Evolutionary conservation across 2,113 vertebrate genomes (phyloP), one percentile per base, ranked within the genome.

Genomic region (Oreocharis arfaki): DNA sequence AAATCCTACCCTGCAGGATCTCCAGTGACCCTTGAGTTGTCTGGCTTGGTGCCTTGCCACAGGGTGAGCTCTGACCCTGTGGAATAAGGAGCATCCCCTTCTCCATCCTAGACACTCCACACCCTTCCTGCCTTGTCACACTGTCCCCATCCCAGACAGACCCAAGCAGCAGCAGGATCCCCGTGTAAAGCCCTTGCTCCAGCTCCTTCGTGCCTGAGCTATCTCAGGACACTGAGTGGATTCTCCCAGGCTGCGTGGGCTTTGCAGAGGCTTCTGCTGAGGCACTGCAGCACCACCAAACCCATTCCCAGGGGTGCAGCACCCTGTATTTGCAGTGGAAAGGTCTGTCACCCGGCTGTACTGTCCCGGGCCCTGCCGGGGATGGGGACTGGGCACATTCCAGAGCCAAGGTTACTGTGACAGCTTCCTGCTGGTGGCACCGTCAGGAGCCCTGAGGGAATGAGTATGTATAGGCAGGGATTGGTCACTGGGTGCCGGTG

Each of bases 331-430:
- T 27, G 24, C 37, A 9, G 49, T 0, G 3, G 13, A n/a, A 63
- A 16, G 37, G 28, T 75, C 27, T 84, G 60, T 33, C 56, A 52
- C 41, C 4, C 33, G 20, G 41, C 53, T 76, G 49, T 23, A 3
- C 35, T 35, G 6, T 21, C 41, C 0, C 0, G 14, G 49, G 16
- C 32, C 16, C 8, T 7, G 76, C 47, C 50, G 42, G 41, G 49
- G 14, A n/a, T 57, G 53, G 37, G 35, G 44, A 65, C 59, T 71
- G 60, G 35, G 13, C 41, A 68, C 37, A 56, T 71, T 17, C 41
- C 55, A 53, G 49, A 52, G 20, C 59, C 37, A 65, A 10, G 42
- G 55, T 70, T 35, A 50, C 59, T 32, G 57, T 3, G 35, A 59
- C 39, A 65, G 46, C 28, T 81, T 65, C 30, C 33, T 65, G 44